Percentiles rank a stretch among this genome's conserved stretches.
These are phyloP conservation scores for Luffia ferchaultella DNA, from an alignment of 2,888 invertebrate species.

Conservation along the genomic window DNA sequence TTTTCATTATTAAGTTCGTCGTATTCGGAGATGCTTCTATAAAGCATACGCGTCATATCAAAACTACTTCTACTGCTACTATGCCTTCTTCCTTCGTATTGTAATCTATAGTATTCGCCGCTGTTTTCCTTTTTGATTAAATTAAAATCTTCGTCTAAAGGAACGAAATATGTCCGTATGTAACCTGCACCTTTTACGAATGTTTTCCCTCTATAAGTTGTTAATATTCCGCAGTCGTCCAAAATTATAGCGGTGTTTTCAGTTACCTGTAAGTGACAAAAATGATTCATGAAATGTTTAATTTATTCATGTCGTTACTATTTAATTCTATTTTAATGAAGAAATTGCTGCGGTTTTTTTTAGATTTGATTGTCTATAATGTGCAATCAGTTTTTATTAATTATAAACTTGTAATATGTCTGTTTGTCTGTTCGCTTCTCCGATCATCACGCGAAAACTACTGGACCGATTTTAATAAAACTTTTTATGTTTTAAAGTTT, in stretches of 20 bases:
- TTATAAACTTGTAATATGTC: too few species aligned
- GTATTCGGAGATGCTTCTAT: background rate
- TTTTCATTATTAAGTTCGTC: background rate
- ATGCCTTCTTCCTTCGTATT: slow-evolving; percentile 8
- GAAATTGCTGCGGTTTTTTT: too few species aligned
- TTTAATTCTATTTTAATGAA: too few species aligned
- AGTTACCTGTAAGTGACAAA: slow-evolving; percentile 60
- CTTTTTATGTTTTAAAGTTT: too few species aligned
- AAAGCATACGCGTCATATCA: background rate
- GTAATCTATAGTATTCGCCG: slow-evolving; percentile 29
- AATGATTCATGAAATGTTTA: too few species aligned
- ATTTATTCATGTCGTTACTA: too few species aligned
- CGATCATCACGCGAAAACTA: too few species aligned
- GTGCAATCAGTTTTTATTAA: too few species aligned
- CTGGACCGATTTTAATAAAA: too few species aligned
- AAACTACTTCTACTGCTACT: background rate
- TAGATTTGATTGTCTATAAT: too few species aligned
- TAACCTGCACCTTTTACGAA: slow-evolving; percentile 76
- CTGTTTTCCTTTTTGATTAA: slow-evolving; percentile 47
- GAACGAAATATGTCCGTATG: slow-evolving; percentile 78
- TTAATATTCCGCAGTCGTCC: slow-evolving; percentile 72
- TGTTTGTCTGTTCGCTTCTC: too few species aligned
- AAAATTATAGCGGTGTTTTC: slow-evolving; percentile 75
- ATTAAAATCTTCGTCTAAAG: slow-evolving; percentile 68
- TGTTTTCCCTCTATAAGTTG: slow-evolving; percentile 74